A percentile compares a stretch with the other conserved stretches of the same genome.
Evolutionary conservation across 1,140 invertebrate genomes (phyloP).

Genomic region (Ptiloglossa arizonensis): DNA sequence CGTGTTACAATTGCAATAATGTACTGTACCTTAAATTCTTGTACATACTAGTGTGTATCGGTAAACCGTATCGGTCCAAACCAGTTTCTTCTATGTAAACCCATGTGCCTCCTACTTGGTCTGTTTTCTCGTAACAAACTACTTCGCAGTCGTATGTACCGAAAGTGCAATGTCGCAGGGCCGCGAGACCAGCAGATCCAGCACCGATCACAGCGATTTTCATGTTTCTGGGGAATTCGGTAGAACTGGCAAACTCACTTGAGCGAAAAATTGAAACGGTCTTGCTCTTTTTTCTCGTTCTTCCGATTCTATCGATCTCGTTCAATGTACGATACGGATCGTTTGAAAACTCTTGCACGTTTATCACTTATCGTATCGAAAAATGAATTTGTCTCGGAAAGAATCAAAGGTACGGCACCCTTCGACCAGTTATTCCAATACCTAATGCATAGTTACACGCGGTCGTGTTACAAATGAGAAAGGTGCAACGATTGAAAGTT

Average conservation of each 20-base stretch:
- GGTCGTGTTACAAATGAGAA: conserved; percentile 16
- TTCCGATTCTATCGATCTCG: too few relatives aligned
- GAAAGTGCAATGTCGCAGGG: conserved; percentile 83
- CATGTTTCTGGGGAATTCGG: conserved; percentile 68
- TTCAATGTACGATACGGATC: neutral
- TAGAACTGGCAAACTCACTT: neutral
- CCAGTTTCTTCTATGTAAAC: conserved; percentile 89
- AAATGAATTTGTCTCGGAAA: neutral
- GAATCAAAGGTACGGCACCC: neutral
- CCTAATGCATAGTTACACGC: conserved; percentile 2
- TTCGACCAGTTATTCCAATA: too few relatives aligned
- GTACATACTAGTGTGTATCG: conserved; percentile 95
- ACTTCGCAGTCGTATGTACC: conserved; percentile 56
- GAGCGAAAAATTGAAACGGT: neutral
- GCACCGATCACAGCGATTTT: conserved; percentile 86
- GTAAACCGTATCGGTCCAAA: conserved; percentile 88
- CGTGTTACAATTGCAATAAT: too few relatives aligned
- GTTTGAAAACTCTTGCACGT: neutral
- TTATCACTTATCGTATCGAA: neutral
- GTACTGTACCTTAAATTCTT: conserved; percentile 87
- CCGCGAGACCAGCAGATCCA: conserved; percentile 85
- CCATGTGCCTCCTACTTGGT: conserved; percentile 93
- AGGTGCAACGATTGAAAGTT: conserved; percentile 42
- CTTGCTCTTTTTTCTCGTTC: neutral
- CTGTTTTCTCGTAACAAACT: conserved; percentile 83